Percentiles rank a stretch among this genome's conserved stretches.
phyloP scores from a whole-genome alignment of 1,140 invertebrate genomes.

The Potamilus streckersoni region DNA sequence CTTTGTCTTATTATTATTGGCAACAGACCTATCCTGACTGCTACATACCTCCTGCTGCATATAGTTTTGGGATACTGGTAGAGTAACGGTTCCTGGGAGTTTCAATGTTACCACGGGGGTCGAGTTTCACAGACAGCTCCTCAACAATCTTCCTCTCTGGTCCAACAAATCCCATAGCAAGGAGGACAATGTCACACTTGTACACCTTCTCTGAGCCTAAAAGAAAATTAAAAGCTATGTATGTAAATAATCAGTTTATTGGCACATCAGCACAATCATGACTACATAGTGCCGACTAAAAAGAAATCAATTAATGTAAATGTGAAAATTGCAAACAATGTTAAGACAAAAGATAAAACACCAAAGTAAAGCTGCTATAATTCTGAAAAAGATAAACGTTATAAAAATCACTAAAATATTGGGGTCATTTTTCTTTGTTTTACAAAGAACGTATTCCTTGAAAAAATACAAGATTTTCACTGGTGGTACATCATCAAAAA shows the following conservation, averaged over 20 bases:
- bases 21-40: background rate
- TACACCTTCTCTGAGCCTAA: constrained; percentile 73
- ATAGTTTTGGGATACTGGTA: constrained; percentile 88
- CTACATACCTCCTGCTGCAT: constrained; percentile 87
- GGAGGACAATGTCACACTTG: constrained; percentile 90
- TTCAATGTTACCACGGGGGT: constrained; percentile 92
- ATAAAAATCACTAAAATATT: too few species aligned
- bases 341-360: too few species aligned
- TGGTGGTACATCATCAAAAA: too few species aligned
- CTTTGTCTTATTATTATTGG: background rate
- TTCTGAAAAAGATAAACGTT: too few species aligned
- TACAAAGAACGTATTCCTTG: too few species aligned
- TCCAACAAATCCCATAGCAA: constrained; percentile 99
- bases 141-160: constrained; percentile 91
- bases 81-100: constrained; percentile 83
- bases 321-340: too few species aligned
- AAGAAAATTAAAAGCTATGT: constrained; percentile 1
- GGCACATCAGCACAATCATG: background rate
- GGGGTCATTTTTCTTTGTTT: too few species aligned
- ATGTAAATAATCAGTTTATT: background rate
- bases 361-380: too few species aligned
- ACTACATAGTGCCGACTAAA: too few species aligned
- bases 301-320: too few species aligned
- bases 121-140: constrained; percentile 84
- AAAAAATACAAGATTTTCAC: too few species aligned